These are phyloP conservation scores for Argentina silus DNA, from an alignment of 2,797 vertebrate genomes.

Conservation along the genomic window DNA sequence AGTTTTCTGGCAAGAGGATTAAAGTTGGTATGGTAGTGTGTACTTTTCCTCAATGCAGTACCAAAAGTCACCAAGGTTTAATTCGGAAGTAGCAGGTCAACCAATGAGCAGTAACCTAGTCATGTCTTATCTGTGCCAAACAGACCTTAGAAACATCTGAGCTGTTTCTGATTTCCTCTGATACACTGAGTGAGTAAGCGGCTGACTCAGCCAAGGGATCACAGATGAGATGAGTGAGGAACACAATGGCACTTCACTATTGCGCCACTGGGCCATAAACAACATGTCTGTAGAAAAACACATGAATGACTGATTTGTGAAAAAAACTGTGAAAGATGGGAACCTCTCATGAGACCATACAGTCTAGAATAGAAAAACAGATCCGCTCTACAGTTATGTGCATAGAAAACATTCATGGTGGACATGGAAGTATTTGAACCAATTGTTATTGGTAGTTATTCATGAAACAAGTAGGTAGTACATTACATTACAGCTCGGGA, in stretches of 20 bases:
- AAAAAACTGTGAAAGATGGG: neutral
- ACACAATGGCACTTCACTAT: neutral
- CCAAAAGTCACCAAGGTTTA: constrained; percentile 1
- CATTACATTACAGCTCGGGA: too few species aligned
- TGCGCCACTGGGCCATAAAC: neutral
- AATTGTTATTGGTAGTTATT: constrained; percentile 6
- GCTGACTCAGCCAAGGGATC: constrained; percentile 4
- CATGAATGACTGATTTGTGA: neutral
- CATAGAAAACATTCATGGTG: neutral
- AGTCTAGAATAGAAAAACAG: neutral
- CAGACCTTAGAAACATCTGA: constrained; percentile 6
- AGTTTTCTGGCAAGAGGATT: neutral
- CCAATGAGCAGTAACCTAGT: neutral
- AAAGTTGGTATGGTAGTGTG: neutral
- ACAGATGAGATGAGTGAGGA: neutral
- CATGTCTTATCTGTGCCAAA: constrained; percentile 12
- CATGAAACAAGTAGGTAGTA: neutral
- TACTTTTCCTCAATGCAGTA: neutral
- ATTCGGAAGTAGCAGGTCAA: neutral
- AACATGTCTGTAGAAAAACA: neutral
- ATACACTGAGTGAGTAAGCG: neutral
- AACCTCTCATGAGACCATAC: neutral
- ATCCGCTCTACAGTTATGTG: neutral
- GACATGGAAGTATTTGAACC: neutral
- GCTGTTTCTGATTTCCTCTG: neutral